Conservation (phyloP, 2,888 invertebrate species). For the Rhogogaster chlorosoma region DNA sequence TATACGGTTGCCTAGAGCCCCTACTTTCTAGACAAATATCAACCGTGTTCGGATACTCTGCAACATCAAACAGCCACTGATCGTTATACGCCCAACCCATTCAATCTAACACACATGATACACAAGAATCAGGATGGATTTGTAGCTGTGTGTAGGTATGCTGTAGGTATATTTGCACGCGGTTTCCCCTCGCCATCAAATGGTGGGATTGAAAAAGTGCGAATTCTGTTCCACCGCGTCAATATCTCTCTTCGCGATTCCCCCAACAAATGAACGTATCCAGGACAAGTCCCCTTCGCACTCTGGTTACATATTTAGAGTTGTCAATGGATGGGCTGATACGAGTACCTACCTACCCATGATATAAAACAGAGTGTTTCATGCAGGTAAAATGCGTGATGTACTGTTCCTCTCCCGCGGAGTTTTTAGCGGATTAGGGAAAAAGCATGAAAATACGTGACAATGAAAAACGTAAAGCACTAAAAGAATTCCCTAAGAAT, state of each 20-base stretch:
- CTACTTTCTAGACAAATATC: neutral
- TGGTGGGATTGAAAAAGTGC: constrained; percentile 32
- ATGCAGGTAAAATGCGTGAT: neutral
- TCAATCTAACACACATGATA: neutral
- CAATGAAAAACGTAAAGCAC: neutral
- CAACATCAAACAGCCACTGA: constrained; percentile 15
- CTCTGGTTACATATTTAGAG: constrained; percentile 46
- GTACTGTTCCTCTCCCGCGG: neutral
- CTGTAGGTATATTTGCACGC: neutral
- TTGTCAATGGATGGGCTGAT: constrained; percentile 37
- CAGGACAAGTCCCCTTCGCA: constrained; percentile 16
- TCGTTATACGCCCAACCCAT: constrained; percentile 10
- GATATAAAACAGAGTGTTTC: constrained; percentile 17
- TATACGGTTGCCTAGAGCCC: neutral
- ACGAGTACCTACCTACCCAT: neutral
- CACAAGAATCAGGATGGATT: neutral
- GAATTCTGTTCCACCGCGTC: constrained; percentile 30
- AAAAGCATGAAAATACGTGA: neutral
- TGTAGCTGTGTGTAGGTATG: neutral
- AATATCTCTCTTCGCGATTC: constrained; percentile 24
- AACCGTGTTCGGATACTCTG: neutral
- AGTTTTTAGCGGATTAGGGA: neutral
- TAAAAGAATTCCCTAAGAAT: neutral
- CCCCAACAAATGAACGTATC: constrained; percentile 8
- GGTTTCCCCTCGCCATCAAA: neutral